These are phyloP conservation scores for Thinocorus orbignyianus DNA, from an alignment of 2,113 vertebrate genomes.

Conservation along the genomic window DNA sequence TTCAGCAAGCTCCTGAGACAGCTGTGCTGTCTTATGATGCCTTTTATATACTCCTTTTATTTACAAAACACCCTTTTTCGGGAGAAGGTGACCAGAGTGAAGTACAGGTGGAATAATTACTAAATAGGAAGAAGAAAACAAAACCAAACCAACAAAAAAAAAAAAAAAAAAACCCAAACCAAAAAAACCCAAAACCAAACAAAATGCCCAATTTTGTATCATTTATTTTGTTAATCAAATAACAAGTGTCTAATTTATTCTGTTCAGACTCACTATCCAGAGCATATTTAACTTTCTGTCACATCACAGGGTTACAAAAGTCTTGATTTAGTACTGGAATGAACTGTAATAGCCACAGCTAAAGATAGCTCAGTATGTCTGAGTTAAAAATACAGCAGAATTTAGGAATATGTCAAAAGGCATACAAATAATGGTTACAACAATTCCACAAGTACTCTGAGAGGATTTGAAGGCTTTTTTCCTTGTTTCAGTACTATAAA, in stretches of 20 bases:
- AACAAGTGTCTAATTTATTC: background rate
- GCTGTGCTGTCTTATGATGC: background rate
- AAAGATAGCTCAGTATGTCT: background rate
- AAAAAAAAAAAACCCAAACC: accelerated
- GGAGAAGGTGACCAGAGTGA: background rate
- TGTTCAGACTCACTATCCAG: background rate
- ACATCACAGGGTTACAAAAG: accelerated
- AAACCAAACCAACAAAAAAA: background rate
- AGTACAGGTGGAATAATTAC: background rate
- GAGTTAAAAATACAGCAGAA: conserved; percentile 31
- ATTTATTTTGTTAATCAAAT: background rate
- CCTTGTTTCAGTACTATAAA: background rate
- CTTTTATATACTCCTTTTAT: background rate
- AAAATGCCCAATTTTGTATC: background rate
- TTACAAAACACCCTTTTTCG: background rate
- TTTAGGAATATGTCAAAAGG: background rate
- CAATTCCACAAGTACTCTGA: background rate
- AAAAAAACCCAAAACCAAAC: background rate
- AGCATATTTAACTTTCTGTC: background rate
- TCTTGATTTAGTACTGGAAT: background rate
- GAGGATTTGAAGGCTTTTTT: background rate
- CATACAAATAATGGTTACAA: background rate
- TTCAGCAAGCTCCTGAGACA: background rate
- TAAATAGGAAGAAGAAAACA: background rate
- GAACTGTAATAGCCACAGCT: background rate